Base-by-base conservation (phyloP, 2,888 invertebrate genomes). In the Abscondita cerata region DNA sequence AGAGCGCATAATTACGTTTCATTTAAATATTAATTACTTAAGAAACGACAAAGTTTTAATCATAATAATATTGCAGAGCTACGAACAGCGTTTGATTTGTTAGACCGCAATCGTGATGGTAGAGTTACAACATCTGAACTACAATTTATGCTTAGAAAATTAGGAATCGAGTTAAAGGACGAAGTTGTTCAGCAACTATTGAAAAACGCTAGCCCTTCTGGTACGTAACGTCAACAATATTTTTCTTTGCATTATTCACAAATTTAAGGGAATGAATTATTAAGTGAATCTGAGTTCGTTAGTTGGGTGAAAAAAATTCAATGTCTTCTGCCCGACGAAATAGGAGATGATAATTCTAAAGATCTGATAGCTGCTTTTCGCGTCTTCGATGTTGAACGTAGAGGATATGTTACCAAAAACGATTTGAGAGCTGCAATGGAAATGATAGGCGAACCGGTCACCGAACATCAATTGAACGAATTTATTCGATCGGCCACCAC, bases 351-450 rank as follows among this genome's bases (percentile, higher is more conserved):
- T 75, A 84, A 87, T 73, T 88, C 88, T 63, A 88, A 89, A 78
- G 94, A 95, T 79, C 84, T 95, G 70, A 85, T 92, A 72, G 94
- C 95, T 62, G 95, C 95, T 71, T 95, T 95, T 83, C 86, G 92
- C 78, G 94, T 92, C 54, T 95, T 95, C 78, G 95, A 95, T 82
- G 88, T 93, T 60, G 94, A 95, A 77, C 89, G 91, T 74, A 94
- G 95, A 79, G 95, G 95, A 31, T 95, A 90, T 81, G 95, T 95
- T 78, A 93, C 91, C 38, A 85, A 88, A 73, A 91, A 92, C 76
- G 92, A 92, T 79, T 81, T 92, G 47, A 86, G 88, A 74, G 83
- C 87, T 56, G 92, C 91, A n/a, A 87, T 92, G 83, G 91, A 92
- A 80, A 89, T 91, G 85, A 92, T 92, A 72, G 91, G 91, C 18